Base-by-base conservation (phyloP, 2,888 invertebrate species). In the Drosophila testacea region DNA sequence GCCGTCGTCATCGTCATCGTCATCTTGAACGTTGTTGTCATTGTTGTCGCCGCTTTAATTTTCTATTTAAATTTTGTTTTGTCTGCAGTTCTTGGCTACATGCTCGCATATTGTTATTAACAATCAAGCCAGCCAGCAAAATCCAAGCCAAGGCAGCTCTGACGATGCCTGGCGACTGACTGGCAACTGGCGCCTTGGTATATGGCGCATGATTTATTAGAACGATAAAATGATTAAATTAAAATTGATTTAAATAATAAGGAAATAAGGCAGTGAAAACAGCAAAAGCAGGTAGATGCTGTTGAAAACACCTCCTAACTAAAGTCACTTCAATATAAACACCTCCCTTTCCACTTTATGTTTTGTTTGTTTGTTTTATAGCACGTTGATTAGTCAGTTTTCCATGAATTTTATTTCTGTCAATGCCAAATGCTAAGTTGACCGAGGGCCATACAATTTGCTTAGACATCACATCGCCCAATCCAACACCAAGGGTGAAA, bases 201-300 rank as follows among this genome's bases (percentile, higher is more conserved):
- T 56, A 61, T 57, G 73, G 69, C 69, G 61, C 54, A 85, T 88
- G 89, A 88, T 89, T 88, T 88, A 88, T 89, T 81, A 81, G 71
- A 77, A 62, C 74, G 81, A 85, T 83, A 88, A 89, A 89, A 81
- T 81, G 89, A 83, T 88, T 89, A 88, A 89, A 89, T 89, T 89
- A 75, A 85, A 88, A 88, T 86, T 88, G 86, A 88, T 89, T 88
- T 85, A 89, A 85, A 79, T 73, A 74, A 75, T 74, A 72, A 70
- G 69, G n/a, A 67, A 71, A 41, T 41, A 22, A 16, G 56, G 27
- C 54, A 48, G 16, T 22, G 4, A 22, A 4, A 16, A 9, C 34
- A 61, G 38, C 5, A 32, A 32, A 30, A 51, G 36, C 60, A 62
- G 50, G 22, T 48, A 57, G 52, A 47, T 38, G 59, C 63, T 69